Conservation (phyloP, 2,113 vertebrate species). For the Gallinago paraguaiae region DNA sequence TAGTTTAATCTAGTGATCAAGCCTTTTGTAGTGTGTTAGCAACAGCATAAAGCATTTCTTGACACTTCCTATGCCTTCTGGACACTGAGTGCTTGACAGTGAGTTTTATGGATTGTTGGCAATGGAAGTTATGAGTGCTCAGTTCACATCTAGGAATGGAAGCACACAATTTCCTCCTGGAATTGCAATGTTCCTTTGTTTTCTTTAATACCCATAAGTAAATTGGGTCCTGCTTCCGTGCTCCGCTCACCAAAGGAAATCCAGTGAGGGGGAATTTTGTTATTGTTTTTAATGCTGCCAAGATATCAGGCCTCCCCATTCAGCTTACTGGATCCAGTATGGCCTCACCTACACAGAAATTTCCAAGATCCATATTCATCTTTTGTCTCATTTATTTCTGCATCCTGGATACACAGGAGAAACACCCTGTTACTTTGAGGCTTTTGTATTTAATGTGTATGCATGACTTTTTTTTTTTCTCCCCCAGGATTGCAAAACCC, state of each 20-base stretch:
- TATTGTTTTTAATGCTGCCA: neutral
- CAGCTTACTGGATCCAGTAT: neutral
- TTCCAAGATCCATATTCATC: neutral
- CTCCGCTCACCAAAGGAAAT: neutral
- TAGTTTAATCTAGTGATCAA: conserved; percentile 44
- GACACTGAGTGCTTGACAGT: neutral
- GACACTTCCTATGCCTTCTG: conserved; percentile 43
- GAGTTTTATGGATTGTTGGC: conserved; percentile 48
- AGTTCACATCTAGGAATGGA: conserved; percentile 16
- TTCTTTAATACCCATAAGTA: neutral
- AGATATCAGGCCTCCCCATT: neutral
- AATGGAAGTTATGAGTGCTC: conserved; percentile 4
- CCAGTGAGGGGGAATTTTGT: neutral
- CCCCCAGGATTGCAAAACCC: neutral
- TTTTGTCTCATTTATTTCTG: neutral
- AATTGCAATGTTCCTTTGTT: conserved; percentile 7
- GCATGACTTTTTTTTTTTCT: neutral
- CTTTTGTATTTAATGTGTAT: neutral
- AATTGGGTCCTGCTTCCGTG: neutral
- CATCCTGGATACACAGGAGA: neutral
- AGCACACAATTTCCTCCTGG: conserved; percentile 9
- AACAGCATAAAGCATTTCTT: conserved; percentile 51
- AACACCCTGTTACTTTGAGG: neutral
- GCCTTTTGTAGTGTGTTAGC: conserved; percentile 51
- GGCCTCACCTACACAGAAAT: neutral